Conservation (phyloP, 2,888 invertebrate species). For the Halictus ligatus region DNA sequence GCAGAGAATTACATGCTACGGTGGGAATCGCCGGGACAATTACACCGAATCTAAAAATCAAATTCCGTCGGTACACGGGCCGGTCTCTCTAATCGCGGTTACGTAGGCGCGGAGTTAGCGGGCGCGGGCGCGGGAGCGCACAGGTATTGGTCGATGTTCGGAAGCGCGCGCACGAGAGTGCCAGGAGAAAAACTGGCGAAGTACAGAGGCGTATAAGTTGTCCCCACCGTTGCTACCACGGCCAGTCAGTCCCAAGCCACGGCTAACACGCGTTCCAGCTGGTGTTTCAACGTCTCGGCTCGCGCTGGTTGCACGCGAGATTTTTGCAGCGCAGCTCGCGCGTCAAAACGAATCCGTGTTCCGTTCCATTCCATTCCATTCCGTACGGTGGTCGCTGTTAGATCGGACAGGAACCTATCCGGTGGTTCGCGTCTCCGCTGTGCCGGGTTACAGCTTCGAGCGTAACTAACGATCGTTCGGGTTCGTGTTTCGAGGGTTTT, state of each 20-base stretch:
- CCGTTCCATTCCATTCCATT: too few species aligned
- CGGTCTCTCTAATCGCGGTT: constrained; percentile 4
- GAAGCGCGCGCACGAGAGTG: constrained; percentile 41
- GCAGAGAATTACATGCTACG: not conserved
- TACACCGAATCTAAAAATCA: constrained; percentile 26
- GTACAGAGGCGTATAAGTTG: constrained; percentile 61
- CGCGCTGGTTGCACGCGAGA: constrained; percentile 25
- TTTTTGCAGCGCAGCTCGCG: not conserved
- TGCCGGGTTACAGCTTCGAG: not conserved
- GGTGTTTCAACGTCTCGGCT: constrained; percentile 14
- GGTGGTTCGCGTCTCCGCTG: not conserved
- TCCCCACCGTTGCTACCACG: constrained; percentile 48
- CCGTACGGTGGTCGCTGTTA: too few species aligned
- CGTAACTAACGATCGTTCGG: constrained; percentile 1
- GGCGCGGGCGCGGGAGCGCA: not conserved
- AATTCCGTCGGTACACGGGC: constrained; percentile 11
- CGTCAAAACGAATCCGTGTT: too few species aligned
- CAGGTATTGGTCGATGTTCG: constrained; percentile 35
- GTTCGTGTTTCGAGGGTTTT: too few species aligned
- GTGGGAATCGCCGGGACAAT: not conserved
- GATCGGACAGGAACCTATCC: not conserved
- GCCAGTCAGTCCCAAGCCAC: constrained; percentile 73
- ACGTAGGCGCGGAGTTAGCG: not conserved
- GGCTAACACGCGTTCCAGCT: constrained; percentile 51
- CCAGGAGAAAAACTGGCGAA: constrained; percentile 40